Percentiles rank a stretch among this genome's conserved stretches.
phyloP scores from a whole-genome alignment of 2,113 vertebrate species.

The Ciconia stormi region DNA sequence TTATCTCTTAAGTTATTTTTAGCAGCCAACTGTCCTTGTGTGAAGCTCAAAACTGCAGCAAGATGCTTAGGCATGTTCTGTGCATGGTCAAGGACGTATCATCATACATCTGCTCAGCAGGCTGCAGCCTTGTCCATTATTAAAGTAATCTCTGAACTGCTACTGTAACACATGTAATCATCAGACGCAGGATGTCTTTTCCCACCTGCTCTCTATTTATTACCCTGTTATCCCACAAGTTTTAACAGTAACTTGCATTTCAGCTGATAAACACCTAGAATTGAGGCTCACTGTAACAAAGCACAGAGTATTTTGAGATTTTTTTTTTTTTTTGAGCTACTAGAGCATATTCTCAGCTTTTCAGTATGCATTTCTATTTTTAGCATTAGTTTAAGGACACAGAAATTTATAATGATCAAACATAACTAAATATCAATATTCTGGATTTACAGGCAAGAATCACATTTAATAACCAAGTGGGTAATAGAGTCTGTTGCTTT shows the following conservation, averaged over 20 bases:
- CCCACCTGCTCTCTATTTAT: conserved; percentile 1
- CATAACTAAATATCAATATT: neutral
- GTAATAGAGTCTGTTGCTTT: neutral
- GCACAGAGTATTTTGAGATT: neutral
- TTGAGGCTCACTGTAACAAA: neutral
- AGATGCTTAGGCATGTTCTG: neutral
- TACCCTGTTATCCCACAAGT: neutral
- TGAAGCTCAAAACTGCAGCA: neutral
- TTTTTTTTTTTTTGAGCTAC: neutral
- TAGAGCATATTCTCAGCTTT: neutral
- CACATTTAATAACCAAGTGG: neutral
- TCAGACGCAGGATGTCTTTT: neutral
- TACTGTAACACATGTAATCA: neutral
- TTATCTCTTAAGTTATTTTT: neutral
- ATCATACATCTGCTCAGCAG: neutral
- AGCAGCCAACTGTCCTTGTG: neutral
- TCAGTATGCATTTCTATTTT: neutral
- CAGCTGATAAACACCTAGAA: neutral
- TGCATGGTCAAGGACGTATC: neutral
- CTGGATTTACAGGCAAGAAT: neutral
- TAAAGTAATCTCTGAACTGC: conserved; percentile 14
- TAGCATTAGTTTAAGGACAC: neutral
- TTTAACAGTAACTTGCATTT: neutral
- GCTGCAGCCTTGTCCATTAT: neutral
- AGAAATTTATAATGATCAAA: neutral